Base-by-base conservation (phyloP, 2,888 invertebrate genomes). In the Notodonta dromedarius region DNA sequence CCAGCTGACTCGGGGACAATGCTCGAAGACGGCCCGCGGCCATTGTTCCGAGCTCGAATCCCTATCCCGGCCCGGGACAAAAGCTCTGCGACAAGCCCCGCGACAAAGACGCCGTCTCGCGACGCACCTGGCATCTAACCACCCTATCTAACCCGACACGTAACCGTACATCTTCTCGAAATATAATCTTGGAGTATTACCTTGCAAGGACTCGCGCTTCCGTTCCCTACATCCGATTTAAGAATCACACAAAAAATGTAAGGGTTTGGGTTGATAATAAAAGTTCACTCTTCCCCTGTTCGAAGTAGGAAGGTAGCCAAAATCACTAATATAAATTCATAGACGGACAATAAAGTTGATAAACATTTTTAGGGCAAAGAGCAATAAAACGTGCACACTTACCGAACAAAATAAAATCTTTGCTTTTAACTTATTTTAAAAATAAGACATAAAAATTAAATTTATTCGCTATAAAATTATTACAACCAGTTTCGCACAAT, bases 1-100 rank as follows among this genome's bases (percentile, higher is more conserved):
- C 89, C 93, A 91, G 93, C 93, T 92, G 93, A 91, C 84, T 83
- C 74, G 73, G 75, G 85, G 84, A 92, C 91, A 93, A 91, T 89
- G 72, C 84, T 78, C 85, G 91, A 92, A 93, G 93, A 93, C 91
- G 92, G 91, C 90, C 88, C 90, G 90, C 84, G 82, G 87, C 84
- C 80, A 88, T 93, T 93, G 91, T 92, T 80, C 76, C 60, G 73
- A 73, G 74, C 81, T 69, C 70, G 70, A 81, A 76, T 76, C 80
- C 83, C 76, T 82, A 84, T 85, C 83, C 85, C 82, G 67, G 76
- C 32, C 64, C 32, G 54, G 39, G n/a, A 54, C 54, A 35, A 72
- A 76, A 78, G 73, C 80, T 77, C 79, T 76, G 78, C 85, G 88
- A 90, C 90, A 88, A 84, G 85, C 79, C 74, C 76, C 69, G 74